Conservation (phyloP, 2,888 invertebrate species). For the Scaptomyza polygonia region DNA sequence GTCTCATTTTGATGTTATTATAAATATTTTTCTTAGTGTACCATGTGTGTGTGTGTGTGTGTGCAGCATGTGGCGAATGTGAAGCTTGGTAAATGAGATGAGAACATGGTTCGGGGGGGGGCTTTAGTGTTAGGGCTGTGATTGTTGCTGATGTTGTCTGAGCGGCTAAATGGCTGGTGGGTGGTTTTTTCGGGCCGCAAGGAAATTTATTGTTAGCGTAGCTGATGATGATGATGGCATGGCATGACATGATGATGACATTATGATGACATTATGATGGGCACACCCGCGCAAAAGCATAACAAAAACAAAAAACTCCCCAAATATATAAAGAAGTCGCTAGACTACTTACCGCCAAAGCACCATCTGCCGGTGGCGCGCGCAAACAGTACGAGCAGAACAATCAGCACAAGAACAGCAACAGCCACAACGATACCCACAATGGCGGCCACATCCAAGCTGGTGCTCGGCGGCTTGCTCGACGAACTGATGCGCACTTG, state of each 20-base stretch:
- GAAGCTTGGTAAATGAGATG: conserved; percentile 38
- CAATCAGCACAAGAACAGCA: conserved; percentile 88
- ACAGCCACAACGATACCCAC: conserved; percentile 90
- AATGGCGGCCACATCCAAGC: conserved; percentile 90
- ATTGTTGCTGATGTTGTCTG: conserved; percentile 24
- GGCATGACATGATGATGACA: conserved; percentile 43
- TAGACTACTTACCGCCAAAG: conserved; percentile 94
- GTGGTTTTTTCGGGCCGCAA: conserved; percentile 54
- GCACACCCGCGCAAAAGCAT: too few species aligned
- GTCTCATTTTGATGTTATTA: neutral
- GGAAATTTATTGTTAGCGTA: conserved; percentile 73
- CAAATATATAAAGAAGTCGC: too few species aligned
- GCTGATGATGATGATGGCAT: conserved; percentile 74
- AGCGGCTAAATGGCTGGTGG: conserved; percentile 11
- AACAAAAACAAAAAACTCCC: too few species aligned
- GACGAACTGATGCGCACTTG: conserved; percentile 89
- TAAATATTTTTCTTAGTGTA: conserved; percentile 6
- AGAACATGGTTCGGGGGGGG: conserved; percentile 13
- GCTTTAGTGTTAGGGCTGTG: conserved; percentile 10
- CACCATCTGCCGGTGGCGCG: conserved; percentile 93
- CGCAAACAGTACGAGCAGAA: conserved; percentile 89
- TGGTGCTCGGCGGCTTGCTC: conserved; percentile 87
- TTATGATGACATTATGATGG: too few species aligned
- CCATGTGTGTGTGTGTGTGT: conserved; percentile 28
- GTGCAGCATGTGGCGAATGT: conserved; percentile 48